Conservation (phyloP, 2,113 vertebrate genomes). For the Pholis gunnellus region DNA sequence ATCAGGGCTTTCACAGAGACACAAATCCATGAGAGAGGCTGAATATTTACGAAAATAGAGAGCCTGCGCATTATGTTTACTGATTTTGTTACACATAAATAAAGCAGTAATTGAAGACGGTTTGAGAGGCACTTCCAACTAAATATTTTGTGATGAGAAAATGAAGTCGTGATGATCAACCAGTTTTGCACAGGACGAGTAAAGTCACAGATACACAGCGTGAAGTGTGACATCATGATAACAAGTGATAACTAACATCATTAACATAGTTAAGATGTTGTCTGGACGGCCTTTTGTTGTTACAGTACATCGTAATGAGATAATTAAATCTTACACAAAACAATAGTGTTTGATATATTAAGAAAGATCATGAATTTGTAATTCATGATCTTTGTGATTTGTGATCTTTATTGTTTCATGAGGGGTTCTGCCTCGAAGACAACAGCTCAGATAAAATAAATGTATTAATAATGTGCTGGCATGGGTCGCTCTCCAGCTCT, state of each 20-base stretch:
- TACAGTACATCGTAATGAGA: neutral
- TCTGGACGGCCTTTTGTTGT: neutral
- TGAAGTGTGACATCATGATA: neutral
- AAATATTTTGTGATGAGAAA: neutral
- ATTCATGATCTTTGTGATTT: neutral
- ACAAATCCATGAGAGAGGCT: neutral
- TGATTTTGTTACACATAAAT: neutral
- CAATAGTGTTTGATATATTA: neutral
- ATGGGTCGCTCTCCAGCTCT: neutral
- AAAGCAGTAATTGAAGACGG: neutral
- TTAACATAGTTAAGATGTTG: neutral
- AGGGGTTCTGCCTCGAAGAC: neutral
- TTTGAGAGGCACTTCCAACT: neutral
- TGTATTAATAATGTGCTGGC: no score
- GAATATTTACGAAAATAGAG: neutral
- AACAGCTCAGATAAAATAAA: neutral
- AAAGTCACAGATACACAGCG: conserved; percentile 1
- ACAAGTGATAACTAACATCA: neutral
- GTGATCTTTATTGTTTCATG: neutral
- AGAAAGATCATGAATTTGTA: neutral
- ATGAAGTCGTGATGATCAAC: neutral
- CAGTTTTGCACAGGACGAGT: neutral
- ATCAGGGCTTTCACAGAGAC: neutral
- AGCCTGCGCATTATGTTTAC: neutral
- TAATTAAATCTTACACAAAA: neutral